A percentile compares a stretch with the other conserved stretches of the same genome.
These are phyloP conservation scores for Drosophila robusta DNA, from an alignment of 2,888 invertebrate species.

Conservation along the genomic window DNA sequence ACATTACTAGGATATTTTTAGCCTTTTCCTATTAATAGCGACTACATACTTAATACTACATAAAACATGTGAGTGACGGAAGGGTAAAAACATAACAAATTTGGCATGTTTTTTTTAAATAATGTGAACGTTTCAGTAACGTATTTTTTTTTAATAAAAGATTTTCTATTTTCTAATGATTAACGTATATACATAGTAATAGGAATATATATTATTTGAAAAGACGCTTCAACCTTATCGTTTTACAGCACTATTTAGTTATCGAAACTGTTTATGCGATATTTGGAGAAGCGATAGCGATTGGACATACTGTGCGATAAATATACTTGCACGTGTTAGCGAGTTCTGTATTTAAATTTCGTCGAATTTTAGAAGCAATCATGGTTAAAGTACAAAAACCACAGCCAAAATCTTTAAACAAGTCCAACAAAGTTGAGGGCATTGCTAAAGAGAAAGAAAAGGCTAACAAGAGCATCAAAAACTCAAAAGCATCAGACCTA, in stretches of 20 bases:
- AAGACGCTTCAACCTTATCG: neutral
- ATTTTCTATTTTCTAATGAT: too few relatives aligned
- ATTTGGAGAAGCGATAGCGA: constrained; percentile 11
- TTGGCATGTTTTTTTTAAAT: too few relatives aligned
- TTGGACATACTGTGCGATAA: constrained; percentile 7
- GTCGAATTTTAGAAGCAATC: constrained; percentile 16
- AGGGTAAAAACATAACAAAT: neutral
- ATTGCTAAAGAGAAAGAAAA: constrained; percentile 50
- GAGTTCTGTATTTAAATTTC: constrained; percentile 43
- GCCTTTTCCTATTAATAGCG: constrained; percentile 25
- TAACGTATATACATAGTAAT: too few relatives aligned
- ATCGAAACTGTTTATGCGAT: constrained; percentile 12
- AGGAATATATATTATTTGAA: neutral
- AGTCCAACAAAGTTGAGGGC: constrained; percentile 41
- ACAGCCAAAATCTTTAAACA: constrained; percentile 60
- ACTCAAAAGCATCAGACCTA: constrained; percentile 8
- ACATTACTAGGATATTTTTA: constrained; percentile 57
- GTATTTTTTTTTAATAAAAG: too few relatives aligned
- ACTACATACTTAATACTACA: neutral
- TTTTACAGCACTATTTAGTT: constrained; percentile 36
- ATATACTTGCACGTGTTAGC: constrained; percentile 59
- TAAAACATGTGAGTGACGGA: neutral
- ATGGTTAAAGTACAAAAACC: constrained; percentile 75
- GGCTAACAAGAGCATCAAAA: constrained; percentile 31
- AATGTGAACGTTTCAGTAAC: too few relatives aligned